Evolutionary conservation across 1,140 invertebrate genomes (phyloP).

Genomic region (Sycophila sp.): DNA sequence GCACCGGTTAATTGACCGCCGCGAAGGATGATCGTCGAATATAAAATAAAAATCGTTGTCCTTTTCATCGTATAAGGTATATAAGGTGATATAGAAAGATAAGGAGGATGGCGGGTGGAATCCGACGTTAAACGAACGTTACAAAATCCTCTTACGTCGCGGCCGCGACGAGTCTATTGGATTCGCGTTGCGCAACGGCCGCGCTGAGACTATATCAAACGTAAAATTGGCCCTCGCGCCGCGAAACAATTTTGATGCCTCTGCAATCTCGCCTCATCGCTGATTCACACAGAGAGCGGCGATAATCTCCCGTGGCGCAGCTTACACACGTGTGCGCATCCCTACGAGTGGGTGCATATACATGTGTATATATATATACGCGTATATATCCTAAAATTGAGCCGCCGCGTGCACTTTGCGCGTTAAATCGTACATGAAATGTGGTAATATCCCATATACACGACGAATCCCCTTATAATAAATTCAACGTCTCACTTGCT

Average conservation of each 20-base stretch:
- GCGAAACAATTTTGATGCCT: neutral
- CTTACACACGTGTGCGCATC: neutral
- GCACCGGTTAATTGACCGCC: no score
- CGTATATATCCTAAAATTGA: conserved; percentile 26
- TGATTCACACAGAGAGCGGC: neutral
- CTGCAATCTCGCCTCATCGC: neutral
- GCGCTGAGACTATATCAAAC: no score
- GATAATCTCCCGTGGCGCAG: neutral
- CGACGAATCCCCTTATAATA: conserved; percentile 6
- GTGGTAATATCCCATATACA: conserved; percentile 23
- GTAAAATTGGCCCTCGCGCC: no score
- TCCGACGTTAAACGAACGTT: no score
- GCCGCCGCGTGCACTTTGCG: conserved; percentile 26
- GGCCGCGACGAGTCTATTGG: no score
- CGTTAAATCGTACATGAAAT: conserved; percentile 29
- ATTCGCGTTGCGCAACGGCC: no score
- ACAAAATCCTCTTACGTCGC: neutral
- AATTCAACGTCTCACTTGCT: conserved; percentile 5
- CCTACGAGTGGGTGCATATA: neutral
- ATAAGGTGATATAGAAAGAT: no score
- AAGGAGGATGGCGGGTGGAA: no score
- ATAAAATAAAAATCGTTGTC: no score
- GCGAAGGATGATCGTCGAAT: no score
- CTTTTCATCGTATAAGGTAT: no score
- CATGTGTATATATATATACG: conserved; percentile 6